phyloP scores from a whole-genome alignment of 2,797 vertebrate species.

The Odontamblyopus lacepedii region DNA sequence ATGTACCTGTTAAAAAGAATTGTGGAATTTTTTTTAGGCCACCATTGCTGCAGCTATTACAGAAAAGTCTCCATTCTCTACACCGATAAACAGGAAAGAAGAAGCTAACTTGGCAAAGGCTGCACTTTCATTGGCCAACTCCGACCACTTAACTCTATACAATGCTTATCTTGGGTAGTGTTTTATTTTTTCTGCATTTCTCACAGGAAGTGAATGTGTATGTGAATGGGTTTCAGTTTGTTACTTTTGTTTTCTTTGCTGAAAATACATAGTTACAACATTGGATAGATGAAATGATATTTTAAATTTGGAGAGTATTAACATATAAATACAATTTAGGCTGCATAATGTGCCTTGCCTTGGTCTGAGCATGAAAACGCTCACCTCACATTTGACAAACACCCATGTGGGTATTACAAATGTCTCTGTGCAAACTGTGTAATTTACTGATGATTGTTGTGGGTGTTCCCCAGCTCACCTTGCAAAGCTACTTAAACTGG shows the following conservation, averaged over 20 bases:
- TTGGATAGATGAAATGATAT: not conserved
- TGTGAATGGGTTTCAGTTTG: not conserved
- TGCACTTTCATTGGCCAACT: constrained; percentile 85
- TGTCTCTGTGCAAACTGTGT: not conserved
- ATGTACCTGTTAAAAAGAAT: not conserved
- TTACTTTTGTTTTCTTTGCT: not conserved
- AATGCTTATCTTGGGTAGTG: constrained; percentile 89
- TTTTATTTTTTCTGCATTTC: not conserved
- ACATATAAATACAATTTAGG: not conserved
- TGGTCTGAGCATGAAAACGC: no score
- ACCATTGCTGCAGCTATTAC: constrained; percentile 95
- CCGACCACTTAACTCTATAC: constrained; percentile 96
- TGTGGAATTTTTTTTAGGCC: constrained; percentile 75
- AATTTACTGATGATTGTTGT: constrained; percentile 2
- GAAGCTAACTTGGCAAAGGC: constrained; percentile 94
- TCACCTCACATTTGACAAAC: not conserved
- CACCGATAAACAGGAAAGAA: constrained; percentile 92
- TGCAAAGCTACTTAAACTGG: not conserved
- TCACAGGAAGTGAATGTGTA: not conserved
- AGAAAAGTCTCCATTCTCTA: constrained; percentile 95
- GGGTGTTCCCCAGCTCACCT: not conserved
- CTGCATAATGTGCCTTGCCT: not conserved
- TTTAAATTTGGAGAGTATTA: not conserved
- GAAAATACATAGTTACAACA: not conserved
- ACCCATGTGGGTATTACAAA: not conserved